Percentiles rank a stretch among this genome's conserved stretches.
Conservation (phyloP, 1,140 invertebrate genomes). For the Camponotus vicinus region DNA sequence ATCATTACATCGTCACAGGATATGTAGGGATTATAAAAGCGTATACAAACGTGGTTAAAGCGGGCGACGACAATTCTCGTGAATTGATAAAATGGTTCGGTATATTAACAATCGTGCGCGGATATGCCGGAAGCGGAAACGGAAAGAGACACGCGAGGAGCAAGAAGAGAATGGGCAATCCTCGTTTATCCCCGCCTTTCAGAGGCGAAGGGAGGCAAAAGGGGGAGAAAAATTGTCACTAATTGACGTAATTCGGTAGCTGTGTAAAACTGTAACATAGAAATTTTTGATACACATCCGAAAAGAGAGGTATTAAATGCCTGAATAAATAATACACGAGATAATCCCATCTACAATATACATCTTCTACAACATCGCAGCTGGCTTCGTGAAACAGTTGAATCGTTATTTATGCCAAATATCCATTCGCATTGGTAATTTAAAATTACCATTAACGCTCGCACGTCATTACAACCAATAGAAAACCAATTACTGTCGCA, state of each 20-base stretch:
- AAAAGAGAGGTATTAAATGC: slow-evolving; percentile 36
- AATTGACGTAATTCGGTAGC: neutral
- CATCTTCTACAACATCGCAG: neutral
- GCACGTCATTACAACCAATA: slow-evolving; percentile 22
- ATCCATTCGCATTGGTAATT: slow-evolving; percentile 26
- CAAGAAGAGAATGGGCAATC: neutral
- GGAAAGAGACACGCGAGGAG: slow-evolving; percentile 4
- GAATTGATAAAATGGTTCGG: slow-evolving; percentile 58
- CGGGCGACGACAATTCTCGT: slow-evolving; percentile 38
- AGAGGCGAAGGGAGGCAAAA: neutral
- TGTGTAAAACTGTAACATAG: neutral
- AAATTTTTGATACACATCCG: slow-evolving; percentile 20
- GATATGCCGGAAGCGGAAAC: slow-evolving; percentile 34
- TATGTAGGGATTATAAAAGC: slow-evolving; percentile 11
- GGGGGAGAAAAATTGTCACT: slow-evolving; percentile 23
- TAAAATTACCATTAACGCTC: slow-evolving; percentile 45
- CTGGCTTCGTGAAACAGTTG: slow-evolving; percentile 23
- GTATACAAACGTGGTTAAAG: neutral
- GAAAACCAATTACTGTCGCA: slow-evolving; percentile 49
- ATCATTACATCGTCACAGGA: neutral
- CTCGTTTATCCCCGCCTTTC: neutral
- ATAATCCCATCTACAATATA: neutral
- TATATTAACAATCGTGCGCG: slow-evolving; percentile 47
- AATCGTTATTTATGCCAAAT: slow-evolving; percentile 47
- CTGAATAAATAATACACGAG: neutral